phyloP scores from a whole-genome alignment of 2,888 invertebrate genomes.

The Sesia apiformis region DNA sequence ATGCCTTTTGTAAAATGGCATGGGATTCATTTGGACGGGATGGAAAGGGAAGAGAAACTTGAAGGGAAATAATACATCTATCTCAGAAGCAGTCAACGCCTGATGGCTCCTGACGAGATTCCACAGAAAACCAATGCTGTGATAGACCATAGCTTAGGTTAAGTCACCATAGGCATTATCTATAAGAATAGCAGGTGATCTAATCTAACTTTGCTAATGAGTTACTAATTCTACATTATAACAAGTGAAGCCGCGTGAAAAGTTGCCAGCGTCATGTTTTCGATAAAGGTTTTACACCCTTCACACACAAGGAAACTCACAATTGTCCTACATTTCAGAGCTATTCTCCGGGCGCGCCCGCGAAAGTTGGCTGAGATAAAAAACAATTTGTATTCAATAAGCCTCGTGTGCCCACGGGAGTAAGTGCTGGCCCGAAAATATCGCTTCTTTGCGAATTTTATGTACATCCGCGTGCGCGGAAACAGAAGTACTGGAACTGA shows the following conservation, averaged over 20 bases:
- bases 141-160: no score
- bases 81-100: no score
- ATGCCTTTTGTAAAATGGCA: no score
- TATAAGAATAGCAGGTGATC: no score
- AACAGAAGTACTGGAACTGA: not conserved
- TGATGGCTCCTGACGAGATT: no score
- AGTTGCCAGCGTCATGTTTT: slow-evolving; percentile 4
- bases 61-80: no score
- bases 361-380: slow-evolving; percentile 46
- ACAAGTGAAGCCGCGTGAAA: slow-evolving; percentile 6
- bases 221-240: not conserved
- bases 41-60: no score
- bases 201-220: no score
- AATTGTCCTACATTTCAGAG: slow-evolving; percentile 10
- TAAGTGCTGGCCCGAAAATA: slow-evolving; percentile 41
- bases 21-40: no score
- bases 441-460: slow-evolving; percentile 30
- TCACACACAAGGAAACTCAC: not conserved
- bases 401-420: slow-evolving; percentile 32
- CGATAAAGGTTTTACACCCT: not conserved
- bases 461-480: slow-evolving; percentile 1
- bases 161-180: no score
- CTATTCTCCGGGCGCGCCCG: slow-evolving; percentile 17
- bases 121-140: no score
- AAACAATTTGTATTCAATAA: slow-evolving; percentile 69